A percentile compares a stretch with the other conserved stretches of the same genome.
These are phyloP conservation scores for Scrobipalpa atriplicella DNA, from an alignment of 2,888 invertebrate genomes.

Conservation along the genomic window DNA sequence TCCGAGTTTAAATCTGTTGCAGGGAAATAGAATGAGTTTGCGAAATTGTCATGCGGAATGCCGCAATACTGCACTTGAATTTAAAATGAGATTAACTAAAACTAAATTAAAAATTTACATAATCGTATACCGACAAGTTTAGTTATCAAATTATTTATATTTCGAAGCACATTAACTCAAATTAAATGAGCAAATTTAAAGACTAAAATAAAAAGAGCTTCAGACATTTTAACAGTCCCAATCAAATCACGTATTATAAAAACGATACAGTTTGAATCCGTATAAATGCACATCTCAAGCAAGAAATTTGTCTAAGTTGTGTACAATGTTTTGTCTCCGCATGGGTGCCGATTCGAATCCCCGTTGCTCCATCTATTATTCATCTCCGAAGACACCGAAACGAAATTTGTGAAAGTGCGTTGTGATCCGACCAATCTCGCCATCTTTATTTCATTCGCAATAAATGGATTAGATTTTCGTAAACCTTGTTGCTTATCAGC, in stretches of 20 bases:
- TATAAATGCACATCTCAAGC: slow-evolving; percentile 12
- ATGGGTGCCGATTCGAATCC: slow-evolving; percentile 53
- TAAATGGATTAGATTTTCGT: slow-evolving; percentile 76
- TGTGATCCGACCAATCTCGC: slow-evolving; percentile 77
- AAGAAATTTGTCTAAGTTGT: slow-evolving; percentile 17
- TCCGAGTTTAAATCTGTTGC: slow-evolving; percentile 56
- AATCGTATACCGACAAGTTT: too few species aligned
- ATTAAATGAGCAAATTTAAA: too few species aligned
- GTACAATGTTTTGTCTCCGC: slow-evolving; percentile 17
- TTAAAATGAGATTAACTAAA: too few species aligned
- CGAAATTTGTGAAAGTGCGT: slow-evolving; percentile 80
- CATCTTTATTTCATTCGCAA: slow-evolving; percentile 77
- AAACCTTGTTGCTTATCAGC: slow-evolving; percentile 64
- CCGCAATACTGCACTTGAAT: slow-evolving; percentile 32
- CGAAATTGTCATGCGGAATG: slow-evolving; percentile 36
- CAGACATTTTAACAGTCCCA: not conserved
- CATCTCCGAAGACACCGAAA: slow-evolving; percentile 76
- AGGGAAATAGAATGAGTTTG: not conserved
- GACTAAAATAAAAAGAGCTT: too few species aligned
- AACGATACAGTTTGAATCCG: slow-evolving; percentile 23
- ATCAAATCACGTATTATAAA: slow-evolving; percentile 19
- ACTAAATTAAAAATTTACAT: too few species aligned
- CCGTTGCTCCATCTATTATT: slow-evolving; percentile 73
- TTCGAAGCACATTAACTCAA: too few species aligned
- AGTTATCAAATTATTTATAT: too few species aligned